These are phyloP conservation scores for Saccostrea cuccullata DNA, from an alignment of 1,140 invertebrate genomes.

Conservation along the genomic window DNA sequence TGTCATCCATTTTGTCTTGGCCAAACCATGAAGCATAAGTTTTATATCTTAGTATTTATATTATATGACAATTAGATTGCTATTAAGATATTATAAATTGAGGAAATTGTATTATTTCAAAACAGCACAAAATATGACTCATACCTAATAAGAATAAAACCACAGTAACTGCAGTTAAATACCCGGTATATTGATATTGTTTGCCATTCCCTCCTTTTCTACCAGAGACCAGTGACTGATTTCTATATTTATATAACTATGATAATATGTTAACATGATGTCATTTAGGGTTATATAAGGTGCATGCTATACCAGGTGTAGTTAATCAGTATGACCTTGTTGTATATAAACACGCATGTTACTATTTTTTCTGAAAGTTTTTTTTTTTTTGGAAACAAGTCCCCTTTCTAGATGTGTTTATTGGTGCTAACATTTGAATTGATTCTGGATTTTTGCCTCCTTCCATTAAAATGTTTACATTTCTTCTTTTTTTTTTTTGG, in stretches of 20 bases:
- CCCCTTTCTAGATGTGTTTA: not conserved
- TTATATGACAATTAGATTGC: not conserved
- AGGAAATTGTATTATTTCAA: too few species aligned
- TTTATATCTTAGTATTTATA: not conserved
- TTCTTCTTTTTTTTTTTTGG: not conserved
- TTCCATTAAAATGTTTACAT: not conserved
- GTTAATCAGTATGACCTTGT: not conserved
- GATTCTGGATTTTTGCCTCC: not conserved
- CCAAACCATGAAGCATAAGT: too few species aligned
- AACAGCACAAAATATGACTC: too few species aligned
- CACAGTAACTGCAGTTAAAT: too few species aligned
- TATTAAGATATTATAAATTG: not conserved
- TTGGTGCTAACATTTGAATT: conserved; percentile 1
- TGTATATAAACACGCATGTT: not conserved
- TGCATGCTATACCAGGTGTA: not conserved
- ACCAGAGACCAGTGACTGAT: too few species aligned
- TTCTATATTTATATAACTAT: too few species aligned
- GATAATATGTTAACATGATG: too few species aligned
- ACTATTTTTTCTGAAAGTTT: not conserved
- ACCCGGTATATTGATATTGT: too few species aligned
- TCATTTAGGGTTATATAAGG: not conserved
- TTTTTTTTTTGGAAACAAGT: not conserved
- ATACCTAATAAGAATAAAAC: too few species aligned
- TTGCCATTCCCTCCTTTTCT: too few species aligned
- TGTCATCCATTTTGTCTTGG: too few species aligned